phyloP scores from a whole-genome alignment of 2,888 invertebrate genomes.

The Phortica okadai region DNA sequence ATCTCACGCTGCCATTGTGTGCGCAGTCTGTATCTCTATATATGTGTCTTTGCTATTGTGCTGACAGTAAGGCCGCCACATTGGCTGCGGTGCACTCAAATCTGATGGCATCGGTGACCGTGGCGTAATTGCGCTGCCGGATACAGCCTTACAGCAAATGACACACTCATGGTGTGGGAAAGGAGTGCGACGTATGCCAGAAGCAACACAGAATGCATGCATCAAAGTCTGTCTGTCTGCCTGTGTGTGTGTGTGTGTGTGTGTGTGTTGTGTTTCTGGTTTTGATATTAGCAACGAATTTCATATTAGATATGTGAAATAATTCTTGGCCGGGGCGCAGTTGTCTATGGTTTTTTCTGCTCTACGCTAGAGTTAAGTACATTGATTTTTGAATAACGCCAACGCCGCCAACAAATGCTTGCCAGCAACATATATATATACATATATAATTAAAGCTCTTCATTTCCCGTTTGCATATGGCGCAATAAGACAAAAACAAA shows the following conservation, averaged over 20 bases:
- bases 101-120: conserved; percentile 50
- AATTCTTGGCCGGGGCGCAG: background rate
- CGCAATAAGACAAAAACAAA: background rate
- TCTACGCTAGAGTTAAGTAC: too few relatives aligned
- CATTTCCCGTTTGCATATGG: background rate
- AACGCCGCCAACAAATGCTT: too few relatives aligned
- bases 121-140: conserved; percentile 43
- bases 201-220: background rate
- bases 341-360: background rate
- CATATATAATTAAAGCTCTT: background rate
- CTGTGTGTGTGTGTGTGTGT: conserved; percentile 34
- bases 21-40: conserved; percentile 32
- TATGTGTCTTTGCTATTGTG: conserved; percentile 14
- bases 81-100: conserved; percentile 65
- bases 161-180: conserved; percentile 65
- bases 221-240: conserved; percentile 59
- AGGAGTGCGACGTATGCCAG: background rate
- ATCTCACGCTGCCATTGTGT: conserved; percentile 7
- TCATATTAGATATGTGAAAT: conserved; percentile 63
- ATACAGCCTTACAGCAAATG: conserved; percentile 46
- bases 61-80: conserved; percentile 52
- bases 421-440: background rate
- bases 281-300: conserved; percentile 69
- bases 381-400: too few relatives aligned
- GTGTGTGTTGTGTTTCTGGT: conserved; percentile 58